phyloP scores from a whole-genome alignment of 1,140 invertebrate species.

The Camponotus floridanus region DNA sequence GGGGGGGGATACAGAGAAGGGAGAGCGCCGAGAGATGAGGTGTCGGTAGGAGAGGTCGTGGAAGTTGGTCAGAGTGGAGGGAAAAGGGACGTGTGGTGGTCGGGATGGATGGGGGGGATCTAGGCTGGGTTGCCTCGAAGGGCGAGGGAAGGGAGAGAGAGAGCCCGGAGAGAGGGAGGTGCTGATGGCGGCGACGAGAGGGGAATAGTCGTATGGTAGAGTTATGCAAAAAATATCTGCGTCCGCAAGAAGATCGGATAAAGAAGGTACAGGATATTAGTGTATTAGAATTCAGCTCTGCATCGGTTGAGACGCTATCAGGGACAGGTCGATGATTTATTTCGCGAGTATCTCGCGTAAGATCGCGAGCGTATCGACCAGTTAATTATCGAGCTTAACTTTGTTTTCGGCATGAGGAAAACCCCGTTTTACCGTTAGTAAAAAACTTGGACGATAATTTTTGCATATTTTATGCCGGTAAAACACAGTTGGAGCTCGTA shows the following conservation, averaged over 20 bases:
- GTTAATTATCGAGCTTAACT: conserved; percentile 26
- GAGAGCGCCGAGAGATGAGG: conserved; percentile 60
- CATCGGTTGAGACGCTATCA: neutral
- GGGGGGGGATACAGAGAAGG: conserved; percentile 39
- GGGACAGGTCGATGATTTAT: conserved; percentile 36
- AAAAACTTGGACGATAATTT: conserved; percentile 1
- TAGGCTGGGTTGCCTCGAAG: conserved; percentile 43
- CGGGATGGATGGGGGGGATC: conserved; percentile 50
- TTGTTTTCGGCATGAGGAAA: neutral
- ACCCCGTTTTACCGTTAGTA: neutral
- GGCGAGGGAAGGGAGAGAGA: conserved; percentile 64
- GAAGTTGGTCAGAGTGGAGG: conserved; percentile 60
- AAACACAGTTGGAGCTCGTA: neutral
- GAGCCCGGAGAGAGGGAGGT: conserved; percentile 58
- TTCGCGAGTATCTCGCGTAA: neutral
- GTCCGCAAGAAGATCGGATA: conserved; percentile 64
- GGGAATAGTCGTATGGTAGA: conserved; percentile 60
- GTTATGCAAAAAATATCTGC: conserved; percentile 74
- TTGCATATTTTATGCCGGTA: neutral
- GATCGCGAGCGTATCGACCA: neutral
- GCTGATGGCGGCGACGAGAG: conserved; percentile 70
- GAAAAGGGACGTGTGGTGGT: conserved; percentile 63
- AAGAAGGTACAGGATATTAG: conserved; percentile 68
- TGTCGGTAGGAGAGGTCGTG: conserved; percentile 57
- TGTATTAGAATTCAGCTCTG: conserved; percentile 58